Evolutionary conservation across 1,140 invertebrate genomes (phyloP).

Genomic region (Ostrea denselamellosa): DNA sequence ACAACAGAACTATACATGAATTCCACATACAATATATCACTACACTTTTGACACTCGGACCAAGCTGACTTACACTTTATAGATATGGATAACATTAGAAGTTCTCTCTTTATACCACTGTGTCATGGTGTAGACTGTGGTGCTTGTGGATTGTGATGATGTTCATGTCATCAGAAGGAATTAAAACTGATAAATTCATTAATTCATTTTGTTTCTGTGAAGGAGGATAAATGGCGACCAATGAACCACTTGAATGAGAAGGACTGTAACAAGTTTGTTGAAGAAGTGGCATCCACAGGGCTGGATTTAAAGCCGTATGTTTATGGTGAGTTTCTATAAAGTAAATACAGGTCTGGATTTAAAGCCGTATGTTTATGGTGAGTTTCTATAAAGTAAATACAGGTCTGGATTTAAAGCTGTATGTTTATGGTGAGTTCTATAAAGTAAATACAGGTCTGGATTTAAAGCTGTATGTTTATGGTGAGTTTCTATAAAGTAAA

Average conservation of each 20-base stretch:
- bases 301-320: conserved; percentile 80
- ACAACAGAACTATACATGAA: no score
- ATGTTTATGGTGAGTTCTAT: not conserved
- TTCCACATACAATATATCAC: not conserved
- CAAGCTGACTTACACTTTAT: not conserved
- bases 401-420: not conserved
- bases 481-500: no score
- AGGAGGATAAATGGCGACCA: conserved; percentile 86
- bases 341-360: not conserved
- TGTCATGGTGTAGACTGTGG: not conserved
- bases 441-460: no score
- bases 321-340: conserved; percentile 77
- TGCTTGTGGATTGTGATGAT: not conserved
- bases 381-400: not conserved
- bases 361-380: not conserved
- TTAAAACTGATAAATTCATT: not conserved
- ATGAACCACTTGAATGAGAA: conserved; percentile 84
- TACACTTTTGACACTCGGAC: not conserved
- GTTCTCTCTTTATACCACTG: no score
- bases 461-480: no score
- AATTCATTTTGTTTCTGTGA: not conserved
- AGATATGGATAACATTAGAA: not conserved
- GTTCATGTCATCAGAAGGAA: not conserved
- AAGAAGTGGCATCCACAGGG: conserved; percentile 82
- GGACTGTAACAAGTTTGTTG: conserved; percentile 81